These are phyloP conservation scores for Nothoprocta pentlandii DNA, from an alignment of 2,113 vertebrate species.

Conservation along the genomic window DNA sequence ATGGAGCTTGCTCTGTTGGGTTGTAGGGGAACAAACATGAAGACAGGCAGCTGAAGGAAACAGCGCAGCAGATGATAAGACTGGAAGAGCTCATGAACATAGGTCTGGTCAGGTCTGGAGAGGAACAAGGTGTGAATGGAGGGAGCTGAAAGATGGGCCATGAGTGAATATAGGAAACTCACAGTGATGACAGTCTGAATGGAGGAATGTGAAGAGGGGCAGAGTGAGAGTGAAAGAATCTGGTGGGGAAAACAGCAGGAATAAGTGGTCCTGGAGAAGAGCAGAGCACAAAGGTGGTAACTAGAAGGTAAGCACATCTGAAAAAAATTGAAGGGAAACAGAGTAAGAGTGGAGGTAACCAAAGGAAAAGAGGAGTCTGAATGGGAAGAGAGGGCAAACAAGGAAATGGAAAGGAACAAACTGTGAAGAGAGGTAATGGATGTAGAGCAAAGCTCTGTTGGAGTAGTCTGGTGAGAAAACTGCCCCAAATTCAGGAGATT, in stretches of 20 bases:
- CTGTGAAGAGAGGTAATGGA: neutral
- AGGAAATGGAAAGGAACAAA: neutral
- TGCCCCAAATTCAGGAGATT: neutral
- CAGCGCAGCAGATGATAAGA: neutral
- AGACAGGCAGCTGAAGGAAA: neutral
- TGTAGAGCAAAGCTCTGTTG: neutral
- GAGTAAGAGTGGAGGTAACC: neutral
- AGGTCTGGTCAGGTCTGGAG: too few relatives aligned
- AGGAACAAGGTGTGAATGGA: neutral
- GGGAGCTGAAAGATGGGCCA: neutral
- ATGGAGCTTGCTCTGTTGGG: neutral
- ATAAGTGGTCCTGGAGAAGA: too few relatives aligned
- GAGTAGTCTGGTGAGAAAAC: neutral
- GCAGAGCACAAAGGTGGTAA: too few relatives aligned
- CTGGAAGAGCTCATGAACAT: neutral
- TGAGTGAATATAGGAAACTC: too few relatives aligned
- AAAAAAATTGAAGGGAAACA: too few relatives aligned
- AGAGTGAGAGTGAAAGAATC: too few relatives aligned
- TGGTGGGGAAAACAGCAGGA: too few relatives aligned
- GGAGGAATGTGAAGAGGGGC: too few relatives aligned
- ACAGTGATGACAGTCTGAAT: too few relatives aligned
- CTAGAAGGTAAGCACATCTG: too few relatives aligned
- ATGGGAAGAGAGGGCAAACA: neutral
- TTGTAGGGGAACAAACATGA: rapidly evolving
- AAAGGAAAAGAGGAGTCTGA: neutral